Conservation (phyloP, 1,140 invertebrate species). For the Penaeus indicus region DNA sequence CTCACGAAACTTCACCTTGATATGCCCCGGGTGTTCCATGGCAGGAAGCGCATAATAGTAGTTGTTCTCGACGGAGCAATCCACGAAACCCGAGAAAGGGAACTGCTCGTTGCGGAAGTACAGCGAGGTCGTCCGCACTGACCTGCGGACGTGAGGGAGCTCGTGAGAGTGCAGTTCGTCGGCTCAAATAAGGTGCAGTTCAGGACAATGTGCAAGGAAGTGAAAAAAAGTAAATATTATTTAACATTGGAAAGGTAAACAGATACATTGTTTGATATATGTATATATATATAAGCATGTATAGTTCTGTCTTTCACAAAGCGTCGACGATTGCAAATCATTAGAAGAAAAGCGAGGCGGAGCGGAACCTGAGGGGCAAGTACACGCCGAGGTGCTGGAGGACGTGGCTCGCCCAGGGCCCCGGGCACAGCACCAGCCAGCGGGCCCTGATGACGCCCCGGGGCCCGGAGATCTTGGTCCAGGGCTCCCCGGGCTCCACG, state of each 20-base stretch:
- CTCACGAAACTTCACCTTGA: not conserved
- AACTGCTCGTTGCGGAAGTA: not conserved
- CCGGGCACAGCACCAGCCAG: conserved; percentile 20
- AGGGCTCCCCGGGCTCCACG: conserved; percentile 12
- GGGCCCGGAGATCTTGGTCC: conserved; percentile 11
- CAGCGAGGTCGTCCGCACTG: not conserved
- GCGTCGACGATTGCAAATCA: too few species aligned
- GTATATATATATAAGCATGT: too few species aligned
- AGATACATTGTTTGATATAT: too few species aligned
- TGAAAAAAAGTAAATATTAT: too few species aligned
- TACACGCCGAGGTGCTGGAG: conserved; percentile 11
- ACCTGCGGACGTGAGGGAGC: not conserved
- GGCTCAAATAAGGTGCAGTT: too few species aligned
- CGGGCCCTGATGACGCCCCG: not conserved
- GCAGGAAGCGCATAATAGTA: conserved; percentile 11
- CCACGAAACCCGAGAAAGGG: not conserved
- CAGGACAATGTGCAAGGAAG: too few species aligned
- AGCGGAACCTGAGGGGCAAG: conserved; percentile 22
- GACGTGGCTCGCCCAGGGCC: conserved; percentile 17
- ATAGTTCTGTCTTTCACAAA: too few species aligned
- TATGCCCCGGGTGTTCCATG: conserved; percentile 3
- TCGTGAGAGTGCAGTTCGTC: too few species aligned
- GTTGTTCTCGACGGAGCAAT: not conserved
- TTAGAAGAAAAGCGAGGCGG: too few species aligned
- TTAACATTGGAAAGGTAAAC: too few species aligned